These are phyloP conservation scores for Muricea muricata DNA, from an alignment of 92 coral and sea anemone species.

Conservation along the genomic window DNA sequence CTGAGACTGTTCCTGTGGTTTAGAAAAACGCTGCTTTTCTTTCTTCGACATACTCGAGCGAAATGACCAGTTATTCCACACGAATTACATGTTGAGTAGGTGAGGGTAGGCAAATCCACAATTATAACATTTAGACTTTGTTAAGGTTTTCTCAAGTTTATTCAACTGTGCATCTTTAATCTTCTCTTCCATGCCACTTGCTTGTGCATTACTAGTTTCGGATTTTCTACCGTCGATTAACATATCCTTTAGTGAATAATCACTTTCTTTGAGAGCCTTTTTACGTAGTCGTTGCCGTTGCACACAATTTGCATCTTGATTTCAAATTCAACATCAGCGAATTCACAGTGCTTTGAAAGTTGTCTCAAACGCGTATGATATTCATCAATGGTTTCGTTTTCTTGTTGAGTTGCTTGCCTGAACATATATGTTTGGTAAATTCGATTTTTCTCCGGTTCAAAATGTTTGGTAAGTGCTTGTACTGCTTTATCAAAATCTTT, in stretches of 20 bases:
- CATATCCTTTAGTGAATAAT: constrained; percentile 27
- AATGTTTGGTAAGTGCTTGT: no score
- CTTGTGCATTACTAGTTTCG: not conserved
- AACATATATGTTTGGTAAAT: no score
- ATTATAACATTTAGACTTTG: not conserved
- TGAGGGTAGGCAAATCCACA: constrained; percentile 11
- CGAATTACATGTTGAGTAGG: not conserved
- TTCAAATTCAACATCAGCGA: constrained; percentile 2
- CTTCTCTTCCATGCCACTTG: no score
- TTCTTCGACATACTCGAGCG: constrained; percentile 35
- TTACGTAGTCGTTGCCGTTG: constrained; percentile 14
- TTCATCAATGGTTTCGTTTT: constrained; percentile 40
- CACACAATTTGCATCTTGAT: constrained; percentile 30
- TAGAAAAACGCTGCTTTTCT: not conserved
- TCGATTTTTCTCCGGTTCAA: constrained; percentile 11
- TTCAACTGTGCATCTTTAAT: not conserved
- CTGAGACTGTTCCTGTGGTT: not conserved
- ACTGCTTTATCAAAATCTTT: no score
- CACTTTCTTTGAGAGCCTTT: not conserved
- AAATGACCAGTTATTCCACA: constrained; percentile 43
- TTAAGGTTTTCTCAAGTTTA: not conserved
- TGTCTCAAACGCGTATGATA: constrained; percentile 41
- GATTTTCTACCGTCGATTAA: constrained; percentile 18
- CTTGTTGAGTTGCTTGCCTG: no score
- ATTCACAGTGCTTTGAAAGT: constrained; percentile 22